phyloP scores from a whole-genome alignment of 2,888 invertebrate species.

The Machimus atricapillus region DNA sequence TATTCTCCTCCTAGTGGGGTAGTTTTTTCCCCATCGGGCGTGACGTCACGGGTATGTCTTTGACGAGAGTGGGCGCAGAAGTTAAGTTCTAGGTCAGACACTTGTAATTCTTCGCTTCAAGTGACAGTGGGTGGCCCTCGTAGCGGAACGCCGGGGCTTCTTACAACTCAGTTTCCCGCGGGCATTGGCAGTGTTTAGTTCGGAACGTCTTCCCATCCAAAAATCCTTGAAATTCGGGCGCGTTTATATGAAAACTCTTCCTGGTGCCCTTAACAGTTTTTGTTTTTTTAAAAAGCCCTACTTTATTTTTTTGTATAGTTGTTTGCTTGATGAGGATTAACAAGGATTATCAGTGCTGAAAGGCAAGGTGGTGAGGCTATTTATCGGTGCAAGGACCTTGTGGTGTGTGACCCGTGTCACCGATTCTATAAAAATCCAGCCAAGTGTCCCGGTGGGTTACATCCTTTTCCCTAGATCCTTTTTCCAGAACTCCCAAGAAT shows the following conservation, averaged over 20 bases:
- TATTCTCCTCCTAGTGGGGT: not conserved
- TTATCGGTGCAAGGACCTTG: not conserved
- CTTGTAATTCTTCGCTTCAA: slow-evolving; percentile 31
- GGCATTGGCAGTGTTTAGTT: slow-evolving; percentile 36
- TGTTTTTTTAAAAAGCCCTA: not conserved
- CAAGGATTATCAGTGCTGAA: slow-evolving; percentile 46
- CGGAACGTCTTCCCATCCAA: not conserved
- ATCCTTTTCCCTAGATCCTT: not conserved
- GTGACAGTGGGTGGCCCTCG: slow-evolving; percentile 22
- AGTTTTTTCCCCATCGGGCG: not conserved
- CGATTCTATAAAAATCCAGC: not conserved
- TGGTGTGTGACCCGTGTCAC: not conserved
- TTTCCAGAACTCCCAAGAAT: not conserved
- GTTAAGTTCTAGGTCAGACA: slow-evolving; percentile 46
- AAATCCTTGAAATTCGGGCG: not conserved
- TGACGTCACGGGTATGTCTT: slow-evolving; percentile 21
- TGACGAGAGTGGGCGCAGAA: slow-evolving; percentile 39
- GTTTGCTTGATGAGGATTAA: slow-evolving; percentile 3
- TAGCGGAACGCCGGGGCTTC: not conserved
- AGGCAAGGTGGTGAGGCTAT: not conserved
- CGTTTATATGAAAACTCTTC: not conserved
- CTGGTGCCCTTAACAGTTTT: not conserved
- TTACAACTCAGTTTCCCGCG: slow-evolving; percentile 37
- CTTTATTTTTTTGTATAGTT: not conserved
- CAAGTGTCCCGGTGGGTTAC: not conserved